phyloP scores from a whole-genome alignment of 2,888 invertebrate species.

The Eueremaeus valkanovi region DNA sequence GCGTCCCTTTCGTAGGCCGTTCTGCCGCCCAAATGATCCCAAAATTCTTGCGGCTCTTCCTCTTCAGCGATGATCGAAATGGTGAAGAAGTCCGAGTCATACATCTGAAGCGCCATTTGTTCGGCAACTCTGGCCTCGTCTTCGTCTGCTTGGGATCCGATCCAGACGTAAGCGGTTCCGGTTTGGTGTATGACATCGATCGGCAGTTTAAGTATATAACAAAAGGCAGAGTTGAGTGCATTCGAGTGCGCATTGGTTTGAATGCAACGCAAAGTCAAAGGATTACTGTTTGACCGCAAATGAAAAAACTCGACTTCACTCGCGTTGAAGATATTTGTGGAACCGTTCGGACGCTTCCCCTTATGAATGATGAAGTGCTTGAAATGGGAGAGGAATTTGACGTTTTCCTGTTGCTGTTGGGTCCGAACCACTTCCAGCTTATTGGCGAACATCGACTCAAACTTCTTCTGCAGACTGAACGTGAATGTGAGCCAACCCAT shows the following conservation, averaged over 20 bases:
- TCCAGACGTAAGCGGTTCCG: constrained; percentile 95
- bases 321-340: constrained; percentile 49
- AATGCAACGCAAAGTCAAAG: constrained; percentile 83
- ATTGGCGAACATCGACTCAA: constrained; percentile 79
- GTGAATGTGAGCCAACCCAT: constrained; percentile 99
- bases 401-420: constrained; percentile 94
- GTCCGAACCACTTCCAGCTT: constrained; percentile 91
- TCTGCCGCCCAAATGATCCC: constrained; percentile 89
- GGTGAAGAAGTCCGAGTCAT: constrained; percentile 57
- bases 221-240: constrained; percentile 87
- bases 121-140: constrained; percentile 81
- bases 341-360: constrained; percentile 65
- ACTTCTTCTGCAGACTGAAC: constrained; percentile 86
- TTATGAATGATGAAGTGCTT: constrained; percentile 86
- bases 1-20: constrained; percentile 84
- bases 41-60: constrained; percentile 96
- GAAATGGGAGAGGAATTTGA: constrained; percentile 97
- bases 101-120: constrained; percentile 89
- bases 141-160: constrained; percentile 75
- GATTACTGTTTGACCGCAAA: constrained; percentile 89
- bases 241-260: constrained; percentile 66
- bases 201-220: constrained; percentile 82
- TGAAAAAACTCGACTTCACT: constrained; percentile 80
- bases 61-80: constrained; percentile 68
- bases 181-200: constrained; percentile 76